Evolutionary conservation across 2,888 invertebrate species (phyloP).

Genomic region (Lamellibrachia columna): DNA sequence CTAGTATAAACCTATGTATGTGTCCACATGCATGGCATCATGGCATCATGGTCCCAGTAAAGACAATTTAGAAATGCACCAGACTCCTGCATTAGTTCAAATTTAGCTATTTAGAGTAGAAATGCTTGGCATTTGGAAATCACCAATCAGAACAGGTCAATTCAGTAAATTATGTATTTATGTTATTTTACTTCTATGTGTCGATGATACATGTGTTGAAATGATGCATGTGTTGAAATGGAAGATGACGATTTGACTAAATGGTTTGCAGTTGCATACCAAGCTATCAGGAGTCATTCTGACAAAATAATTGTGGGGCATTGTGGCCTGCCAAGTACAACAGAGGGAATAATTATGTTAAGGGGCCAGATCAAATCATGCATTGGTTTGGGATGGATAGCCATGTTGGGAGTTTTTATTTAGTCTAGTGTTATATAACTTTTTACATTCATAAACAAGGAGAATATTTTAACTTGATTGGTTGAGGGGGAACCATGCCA

Average conservation of each 20-base stretch:
- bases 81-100: neutral
- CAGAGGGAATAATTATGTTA: neutral
- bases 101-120: neutral
- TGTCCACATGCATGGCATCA: neutral
- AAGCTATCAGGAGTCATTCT: neutral
- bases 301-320: neutral
- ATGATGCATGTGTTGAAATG: neutral
- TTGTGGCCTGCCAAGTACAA: neutral
- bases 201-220: neutral
- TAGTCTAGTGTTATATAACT: neutral
- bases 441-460: neutral
- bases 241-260: neutral
- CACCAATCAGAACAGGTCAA: neutral
- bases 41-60: too few species aligned
- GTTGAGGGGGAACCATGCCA: too few species aligned
- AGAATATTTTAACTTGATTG: neutral
- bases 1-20: neutral
- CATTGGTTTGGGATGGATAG: neutral
- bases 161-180: neutral
- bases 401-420: neutral
- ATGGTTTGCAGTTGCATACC: neutral
- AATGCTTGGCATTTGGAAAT: slow-evolving; percentile 16
- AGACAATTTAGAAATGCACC: neutral
- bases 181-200: neutral
- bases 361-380: neutral